A percentile compares a stretch with the other conserved stretches of the same genome.
These are phyloP conservation scores for Drosophila anomalipes DNA, from an alignment of 2,888 invertebrate genomes.

Conservation along the genomic window DNA sequence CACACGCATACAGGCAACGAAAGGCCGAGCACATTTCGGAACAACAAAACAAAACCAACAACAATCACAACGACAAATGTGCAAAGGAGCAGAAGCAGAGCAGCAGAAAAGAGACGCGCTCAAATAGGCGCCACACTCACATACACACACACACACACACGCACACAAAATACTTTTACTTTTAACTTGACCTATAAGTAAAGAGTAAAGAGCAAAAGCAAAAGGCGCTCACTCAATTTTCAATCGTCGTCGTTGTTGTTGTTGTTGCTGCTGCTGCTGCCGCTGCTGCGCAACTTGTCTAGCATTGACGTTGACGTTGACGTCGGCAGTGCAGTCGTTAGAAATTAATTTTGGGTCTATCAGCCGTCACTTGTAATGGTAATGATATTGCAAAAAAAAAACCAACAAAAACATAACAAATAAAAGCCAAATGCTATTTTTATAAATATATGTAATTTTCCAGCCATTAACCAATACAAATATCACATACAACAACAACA, in stretches of 20 bases:
- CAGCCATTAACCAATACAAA: slow-evolving; percentile 70
- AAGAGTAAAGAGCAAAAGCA: slow-evolving; percentile 60
- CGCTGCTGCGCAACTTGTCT: slow-evolving; percentile 32
- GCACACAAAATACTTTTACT: slow-evolving; percentile 67
- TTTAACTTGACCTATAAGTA: slow-evolving; percentile 80
- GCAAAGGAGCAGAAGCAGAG: slow-evolving; percentile 26
- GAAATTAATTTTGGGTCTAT: slow-evolving; percentile 36
- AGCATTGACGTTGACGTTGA: slow-evolving; percentile 27
- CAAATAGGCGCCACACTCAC: slow-evolving; percentile 24
- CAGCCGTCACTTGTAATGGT: slow-evolving; percentile 46
- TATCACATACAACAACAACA: slow-evolving; percentile 18
- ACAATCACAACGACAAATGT: slow-evolving; percentile 12
- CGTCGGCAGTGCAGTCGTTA: slow-evolving; percentile 25
- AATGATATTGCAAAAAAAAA: slow-evolving; percentile 57
- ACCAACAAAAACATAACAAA: slow-evolving; percentile 15
- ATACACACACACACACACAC: slow-evolving; percentile 17
- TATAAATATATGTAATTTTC: slow-evolving; percentile 62
- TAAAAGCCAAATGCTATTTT: slow-evolving; percentile 41
- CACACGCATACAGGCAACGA: background rate
- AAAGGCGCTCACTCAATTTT: slow-evolving; percentile 42
- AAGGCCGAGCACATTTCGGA: slow-evolving; percentile 26
- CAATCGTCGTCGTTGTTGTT: slow-evolving; percentile 2
- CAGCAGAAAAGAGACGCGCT: slow-evolving; percentile 11
- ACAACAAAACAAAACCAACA: background rate
- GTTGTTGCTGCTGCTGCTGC: background rate